Evolutionary conservation across 2,888 invertebrate genomes (phyloP).

Genomic region (Sesia apiformis): DNA sequence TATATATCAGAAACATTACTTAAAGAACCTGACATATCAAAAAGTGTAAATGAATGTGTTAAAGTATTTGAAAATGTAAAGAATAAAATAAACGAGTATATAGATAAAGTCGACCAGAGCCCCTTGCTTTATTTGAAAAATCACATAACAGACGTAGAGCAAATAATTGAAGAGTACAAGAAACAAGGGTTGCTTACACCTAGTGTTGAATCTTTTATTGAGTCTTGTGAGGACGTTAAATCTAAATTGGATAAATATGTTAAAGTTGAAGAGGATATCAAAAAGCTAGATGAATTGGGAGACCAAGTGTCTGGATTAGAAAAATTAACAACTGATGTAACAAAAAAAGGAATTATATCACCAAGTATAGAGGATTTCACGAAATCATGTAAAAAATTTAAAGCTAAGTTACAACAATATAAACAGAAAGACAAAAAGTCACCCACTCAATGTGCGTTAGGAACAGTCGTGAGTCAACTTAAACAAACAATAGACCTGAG

Average conservation of each 20-base stretch:
- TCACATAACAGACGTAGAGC: conserved; percentile 21
- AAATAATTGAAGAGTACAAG: conserved; percentile 16
- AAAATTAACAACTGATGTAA: conserved; percentile 13
- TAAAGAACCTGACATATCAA: neutral
- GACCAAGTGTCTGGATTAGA: conserved; percentile 17
- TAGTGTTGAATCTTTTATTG: conserved; percentile 18
- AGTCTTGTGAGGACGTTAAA: conserved; percentile 20
- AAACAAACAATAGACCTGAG: conserved; percentile 21
- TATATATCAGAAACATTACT: conserved; percentile 4
- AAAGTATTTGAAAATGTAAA: neutral
- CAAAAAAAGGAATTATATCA: conserved; percentile 12
- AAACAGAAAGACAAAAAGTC: conserved; percentile 9
- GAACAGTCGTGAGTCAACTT: conserved; percentile 18
- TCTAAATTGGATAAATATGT: conserved; percentile 17
- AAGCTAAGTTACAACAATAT: conserved; percentile 17
- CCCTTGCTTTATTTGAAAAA: conserved; percentile 16
- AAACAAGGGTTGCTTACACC: conserved; percentile 11
- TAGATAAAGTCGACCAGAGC: conserved; percentile 1
- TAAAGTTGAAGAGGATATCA: conserved; percentile 3
- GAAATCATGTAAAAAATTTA: conserved; percentile 21
- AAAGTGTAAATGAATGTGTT: neutral
- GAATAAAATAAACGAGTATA: neutral
- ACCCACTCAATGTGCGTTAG: conserved; percentile 2
- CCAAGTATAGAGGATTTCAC: conserved; percentile 21
- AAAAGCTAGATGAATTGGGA: conserved; percentile 15